Evolutionary conservation across 2,113 vertebrate species (phyloP).

Genomic region (Gambusia holbrooki): DNA sequence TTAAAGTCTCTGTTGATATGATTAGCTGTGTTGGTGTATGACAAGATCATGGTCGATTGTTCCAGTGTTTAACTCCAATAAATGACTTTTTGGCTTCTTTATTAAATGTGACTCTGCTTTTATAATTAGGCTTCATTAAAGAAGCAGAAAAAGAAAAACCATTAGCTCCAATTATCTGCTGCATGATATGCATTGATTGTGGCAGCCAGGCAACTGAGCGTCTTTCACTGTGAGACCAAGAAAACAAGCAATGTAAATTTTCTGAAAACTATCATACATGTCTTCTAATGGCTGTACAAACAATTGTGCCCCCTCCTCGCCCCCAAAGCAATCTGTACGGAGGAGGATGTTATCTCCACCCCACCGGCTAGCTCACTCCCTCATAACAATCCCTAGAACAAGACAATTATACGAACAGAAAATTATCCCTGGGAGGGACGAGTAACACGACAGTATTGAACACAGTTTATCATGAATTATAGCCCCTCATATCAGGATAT

Average conservation of each 20-base stretch:
- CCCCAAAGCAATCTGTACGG: slow-evolving; percentile 4
- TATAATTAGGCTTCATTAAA: neutral
- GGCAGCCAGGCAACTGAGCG: neutral
- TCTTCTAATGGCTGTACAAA: slow-evolving; percentile 1
- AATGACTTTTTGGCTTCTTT: neutral
- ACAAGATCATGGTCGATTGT: neutral
- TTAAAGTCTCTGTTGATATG: neutral
- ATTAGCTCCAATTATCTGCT: neutral
- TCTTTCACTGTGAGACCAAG: too few species aligned
- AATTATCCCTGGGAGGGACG: slow-evolving; percentile 54
- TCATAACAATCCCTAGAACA: slow-evolving; percentile 51
- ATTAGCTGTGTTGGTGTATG: neutral
- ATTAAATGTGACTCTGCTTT: neutral
- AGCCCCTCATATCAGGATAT: slow-evolving; percentile 64
- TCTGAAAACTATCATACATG: neutral
- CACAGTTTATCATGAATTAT: slow-evolving; percentile 66
- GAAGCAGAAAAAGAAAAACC: neutral
- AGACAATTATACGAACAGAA: slow-evolving; percentile 57
- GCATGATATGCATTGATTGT: neutral
- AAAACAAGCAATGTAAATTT: too few species aligned
- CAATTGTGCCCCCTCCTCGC: neutral
- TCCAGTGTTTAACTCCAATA: neutral
- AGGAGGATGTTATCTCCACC: neutral
- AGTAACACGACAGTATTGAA: slow-evolving; percentile 52
- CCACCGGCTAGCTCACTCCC: slow-evolving; percentile 9